Conservation (phyloP, 2,113 vertebrate genomes). For the Ammodramus savannarum region DNA sequence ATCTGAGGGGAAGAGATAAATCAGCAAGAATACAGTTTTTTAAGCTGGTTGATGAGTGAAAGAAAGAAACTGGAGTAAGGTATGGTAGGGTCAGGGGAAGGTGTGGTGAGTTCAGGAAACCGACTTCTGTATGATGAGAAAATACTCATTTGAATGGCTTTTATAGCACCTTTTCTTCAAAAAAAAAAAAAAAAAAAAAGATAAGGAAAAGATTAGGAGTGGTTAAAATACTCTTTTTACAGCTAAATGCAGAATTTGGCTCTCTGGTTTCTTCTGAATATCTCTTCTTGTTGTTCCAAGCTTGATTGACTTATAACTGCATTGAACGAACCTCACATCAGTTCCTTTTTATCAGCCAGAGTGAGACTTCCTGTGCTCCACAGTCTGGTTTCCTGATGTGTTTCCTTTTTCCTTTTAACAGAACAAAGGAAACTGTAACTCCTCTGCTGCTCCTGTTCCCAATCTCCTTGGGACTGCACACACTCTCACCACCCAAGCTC, state of each 20-base stretch:
- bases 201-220: slow-evolving; percentile 47
- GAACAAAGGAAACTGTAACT: slow-evolving; percentile 90
- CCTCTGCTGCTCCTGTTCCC: slow-evolving; percentile 61
- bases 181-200: not conserved
- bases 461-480: slow-evolving; percentile 67
- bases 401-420: slow-evolving; percentile 91
- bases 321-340: slow-evolving; percentile 77
- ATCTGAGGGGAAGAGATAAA: slow-evolving; percentile 26
- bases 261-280: slow-evolving; percentile 67
- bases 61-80: slow-evolving; percentile 25
- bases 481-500: not conserved
- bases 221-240: not conserved
- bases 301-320: slow-evolving; percentile 84
- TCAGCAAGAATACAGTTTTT: slow-evolving; percentile 27
- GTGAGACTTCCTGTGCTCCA: slow-evolving; percentile 90
- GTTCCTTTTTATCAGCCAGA: slow-evolving; percentile 85
- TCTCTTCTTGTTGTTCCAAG: slow-evolving; percentile 74
- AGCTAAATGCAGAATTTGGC: slow-evolving; percentile 9
- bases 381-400: slow-evolving; percentile 94
- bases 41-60: slow-evolving; percentile 19
- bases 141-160: not conserved
- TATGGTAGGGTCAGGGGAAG: slow-evolving; percentile 32
- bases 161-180: not conserved
- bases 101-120: slow-evolving; percentile 27
- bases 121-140: not conserved